A percentile compares a stretch with the other conserved stretches of the same genome.
Conservation (phyloP, 92 coral and sea anemone species). For the Umimayanthus kanabou region DNA sequence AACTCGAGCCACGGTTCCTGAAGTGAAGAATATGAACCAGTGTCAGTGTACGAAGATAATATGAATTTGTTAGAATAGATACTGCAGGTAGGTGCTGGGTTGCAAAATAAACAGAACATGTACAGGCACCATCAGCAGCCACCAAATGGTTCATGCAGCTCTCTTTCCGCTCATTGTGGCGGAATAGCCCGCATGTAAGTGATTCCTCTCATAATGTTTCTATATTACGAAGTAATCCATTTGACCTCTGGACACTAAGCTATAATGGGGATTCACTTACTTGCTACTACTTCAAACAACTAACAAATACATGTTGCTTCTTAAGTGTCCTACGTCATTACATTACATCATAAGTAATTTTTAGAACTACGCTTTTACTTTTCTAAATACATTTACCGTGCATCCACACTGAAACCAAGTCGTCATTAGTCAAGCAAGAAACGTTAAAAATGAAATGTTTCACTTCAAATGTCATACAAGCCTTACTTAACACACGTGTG, state of each 20-base stretch:
- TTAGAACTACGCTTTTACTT: background rate
- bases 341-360: too few relatives aligned
- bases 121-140: too few relatives aligned
- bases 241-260: background rate
- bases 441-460: too few relatives aligned
- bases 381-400: too few relatives aligned
- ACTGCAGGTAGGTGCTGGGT: background rate
- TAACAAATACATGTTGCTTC: too few relatives aligned
- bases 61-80: background rate
- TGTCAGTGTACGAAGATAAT: background rate
- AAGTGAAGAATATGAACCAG: background rate
- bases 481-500: background rate
- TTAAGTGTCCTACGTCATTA: too few relatives aligned
- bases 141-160: background rate
- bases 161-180: too few relatives aligned
- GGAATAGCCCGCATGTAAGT: too few relatives aligned
- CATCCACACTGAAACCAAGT: background rate
- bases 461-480: too few relatives aligned
- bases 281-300: background rate
- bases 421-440: background rate
- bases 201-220: too few relatives aligned
- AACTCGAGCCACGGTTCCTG: slow-evolving; percentile 88
- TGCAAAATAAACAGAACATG: background rate
- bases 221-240: too few relatives aligned
- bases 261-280: too few relatives aligned